A percentile compares a stretch with the other conserved stretches of the same genome.
Evolutionary conservation across 1,140 invertebrate species (phyloP).

Genomic region (Tetragnatha versicolor): DNA sequence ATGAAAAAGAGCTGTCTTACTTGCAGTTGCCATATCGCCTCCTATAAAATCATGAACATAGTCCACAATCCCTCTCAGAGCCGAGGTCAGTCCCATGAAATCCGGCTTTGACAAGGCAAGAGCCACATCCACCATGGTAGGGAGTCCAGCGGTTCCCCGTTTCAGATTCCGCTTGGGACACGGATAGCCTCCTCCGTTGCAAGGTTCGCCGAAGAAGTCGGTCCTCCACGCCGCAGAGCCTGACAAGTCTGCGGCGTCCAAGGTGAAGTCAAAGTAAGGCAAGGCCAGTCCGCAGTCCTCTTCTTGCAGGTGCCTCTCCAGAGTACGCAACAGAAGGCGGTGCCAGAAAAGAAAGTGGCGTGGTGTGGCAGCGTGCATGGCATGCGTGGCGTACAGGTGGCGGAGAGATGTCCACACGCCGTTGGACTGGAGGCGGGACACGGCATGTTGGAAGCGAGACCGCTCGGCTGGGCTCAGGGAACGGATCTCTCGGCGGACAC

Average conservation of each 20-base stretch:
- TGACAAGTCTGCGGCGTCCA: conserved; percentile 44
- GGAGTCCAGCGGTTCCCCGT: not conserved
- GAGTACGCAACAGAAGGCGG: conserved; percentile 19
- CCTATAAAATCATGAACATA: conserved; percentile 37
- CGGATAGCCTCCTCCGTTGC: not conserved
- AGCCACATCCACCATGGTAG: conserved; percentile 41
- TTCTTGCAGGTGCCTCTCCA: conserved; percentile 47
- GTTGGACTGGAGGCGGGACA: conserved; percentile 17
- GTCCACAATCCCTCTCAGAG: conserved; percentile 5
- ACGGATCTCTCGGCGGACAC: conserved; percentile 31
- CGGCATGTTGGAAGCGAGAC: conserved; percentile 19
- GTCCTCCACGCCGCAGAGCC: conserved; percentile 27
- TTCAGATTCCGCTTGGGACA: not conserved
- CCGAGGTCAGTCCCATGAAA: conserved; percentile 31
- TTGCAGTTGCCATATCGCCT: conserved; percentile 23
- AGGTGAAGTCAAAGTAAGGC: conserved; percentile 53
- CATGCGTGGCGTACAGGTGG: conserved; percentile 35
- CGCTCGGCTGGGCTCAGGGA: conserved; percentile 31
- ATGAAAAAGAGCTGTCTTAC: conserved; percentile 13
- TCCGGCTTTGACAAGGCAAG: conserved; percentile 28
- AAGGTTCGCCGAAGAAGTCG: conserved; percentile 43
- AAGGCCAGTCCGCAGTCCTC: conserved; percentile 21
- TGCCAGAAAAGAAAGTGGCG: conserved; percentile 48
- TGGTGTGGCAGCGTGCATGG: conserved; percentile 40
- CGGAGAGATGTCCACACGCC: conserved; percentile 34